Evolutionary conservation across 2,797 vertebrate genomes (phyloP).

Genomic region (Podargus strigoides): DNA sequence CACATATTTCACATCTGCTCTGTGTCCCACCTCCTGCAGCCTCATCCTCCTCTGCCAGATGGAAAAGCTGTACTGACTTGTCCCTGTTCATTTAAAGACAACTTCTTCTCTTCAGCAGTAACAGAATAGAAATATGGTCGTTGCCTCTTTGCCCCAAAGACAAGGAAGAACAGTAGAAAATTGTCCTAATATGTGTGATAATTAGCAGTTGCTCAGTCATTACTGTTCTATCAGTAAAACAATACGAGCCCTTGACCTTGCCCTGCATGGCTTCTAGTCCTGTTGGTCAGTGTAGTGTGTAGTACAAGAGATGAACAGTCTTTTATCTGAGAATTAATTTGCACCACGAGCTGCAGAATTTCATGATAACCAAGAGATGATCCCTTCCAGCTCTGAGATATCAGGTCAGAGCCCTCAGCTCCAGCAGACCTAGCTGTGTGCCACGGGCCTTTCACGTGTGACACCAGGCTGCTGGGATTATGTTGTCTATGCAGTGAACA

Average conservation of each 20-base stretch:
- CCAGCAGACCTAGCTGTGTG: background rate
- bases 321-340: background rate
- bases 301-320: background rate
- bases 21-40: background rate
- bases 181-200: background rate
- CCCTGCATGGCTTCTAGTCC: background rate
- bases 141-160: background rate
- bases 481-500: background rate
- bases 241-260: background rate
- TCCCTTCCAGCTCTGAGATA: background rate
- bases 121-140: background rate
- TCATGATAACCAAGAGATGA: background rate
- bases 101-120: background rate
- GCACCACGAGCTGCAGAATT: background rate
- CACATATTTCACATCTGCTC: background rate
- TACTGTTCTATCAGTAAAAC: background rate
- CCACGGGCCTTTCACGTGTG: fast-evolving
- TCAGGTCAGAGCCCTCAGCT: background rate
- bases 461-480: background rate
- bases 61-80: background rate
- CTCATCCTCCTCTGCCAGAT: background rate
- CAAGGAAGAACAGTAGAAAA: background rate
- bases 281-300: background rate
- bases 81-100: background rate
- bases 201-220: background rate